Evolutionary conservation across 2,113 vertebrate genomes (phyloP).

Genomic region (Corythornis madagascariensis): DNA sequence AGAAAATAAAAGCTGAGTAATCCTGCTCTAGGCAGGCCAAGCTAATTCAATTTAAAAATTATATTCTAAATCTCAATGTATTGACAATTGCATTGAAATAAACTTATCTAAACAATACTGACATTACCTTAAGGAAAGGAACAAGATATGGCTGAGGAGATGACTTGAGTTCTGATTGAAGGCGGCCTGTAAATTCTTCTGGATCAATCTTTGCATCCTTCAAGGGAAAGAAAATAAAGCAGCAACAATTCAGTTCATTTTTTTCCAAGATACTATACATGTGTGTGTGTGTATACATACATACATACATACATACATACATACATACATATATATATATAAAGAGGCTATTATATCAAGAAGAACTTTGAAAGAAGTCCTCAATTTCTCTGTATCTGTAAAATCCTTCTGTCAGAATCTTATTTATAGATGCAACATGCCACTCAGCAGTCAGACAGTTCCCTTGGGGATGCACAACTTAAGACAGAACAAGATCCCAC

Average conservation of each 20-base stretch:
- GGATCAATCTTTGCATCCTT: constrained; percentile 91
- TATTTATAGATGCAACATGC: not conserved
- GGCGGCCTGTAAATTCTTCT: constrained; percentile 88
- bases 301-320: accelerated
- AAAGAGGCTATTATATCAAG: not conserved
- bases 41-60: not conserved
- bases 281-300: not conserved
- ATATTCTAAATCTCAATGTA: not conserved
- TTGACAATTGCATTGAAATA: not conserved
- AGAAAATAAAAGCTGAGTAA: not conserved
- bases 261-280: not conserved
- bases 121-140: constrained; percentile 87
- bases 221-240: not conserved
- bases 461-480: not conserved
- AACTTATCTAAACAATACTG: not conserved
- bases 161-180: constrained; percentile 88
- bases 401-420: not conserved
- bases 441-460: not conserved
- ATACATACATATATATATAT: not conserved
- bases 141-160: constrained; percentile 91
- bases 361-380: not conserved
- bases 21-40: not conserved
- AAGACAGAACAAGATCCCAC: not conserved
- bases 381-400: not conserved
- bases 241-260: not conserved